Evolutionary conservation across 1,140 invertebrate genomes (phyloP).

Genomic region (Trichonephila inaurata): DNA sequence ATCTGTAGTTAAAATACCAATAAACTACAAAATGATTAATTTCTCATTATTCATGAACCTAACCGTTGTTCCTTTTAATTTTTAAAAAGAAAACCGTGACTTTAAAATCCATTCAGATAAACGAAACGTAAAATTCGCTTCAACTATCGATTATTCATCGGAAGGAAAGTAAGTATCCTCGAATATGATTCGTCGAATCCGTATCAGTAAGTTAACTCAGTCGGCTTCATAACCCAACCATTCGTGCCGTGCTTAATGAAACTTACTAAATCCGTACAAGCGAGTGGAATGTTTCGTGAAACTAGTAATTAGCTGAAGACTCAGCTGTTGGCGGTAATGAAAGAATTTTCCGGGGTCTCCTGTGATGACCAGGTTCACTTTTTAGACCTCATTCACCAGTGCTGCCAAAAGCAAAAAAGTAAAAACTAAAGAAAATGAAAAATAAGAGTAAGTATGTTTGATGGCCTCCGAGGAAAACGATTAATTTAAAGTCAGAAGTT

Average conservation of each 20-base stretch:
- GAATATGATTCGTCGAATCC: not conserved
- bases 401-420: not conserved
- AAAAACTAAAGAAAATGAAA: slow-evolving; percentile 18
- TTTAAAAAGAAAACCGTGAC: not conserved
- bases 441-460: slow-evolving; percentile 71
- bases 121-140: not conserved
- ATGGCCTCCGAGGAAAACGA: slow-evolving; percentile 71
- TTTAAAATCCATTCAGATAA: not conserved
- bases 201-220: not conserved
- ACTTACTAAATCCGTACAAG: slow-evolving; percentile 23
- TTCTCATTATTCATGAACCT: no score
- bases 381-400: not conserved
- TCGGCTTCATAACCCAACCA: not conserved
- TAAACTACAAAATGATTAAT: no score
- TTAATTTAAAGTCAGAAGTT: slow-evolving; percentile 76
- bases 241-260: slow-evolving; percentile 38
- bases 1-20: no score
- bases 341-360: slow-evolving; percentile 47
- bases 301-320: slow-evolving; percentile 54
- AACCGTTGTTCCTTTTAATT: no score
- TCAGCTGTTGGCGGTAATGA: slow-evolving; percentile 50
- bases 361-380: slow-evolving; percentile 35
- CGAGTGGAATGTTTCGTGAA: slow-evolving; percentile 32
- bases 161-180: not conserved
- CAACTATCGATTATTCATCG: not conserved